phyloP scores from a whole-genome alignment of 2,888 invertebrate genomes.

The Perdita meconis region DNA sequence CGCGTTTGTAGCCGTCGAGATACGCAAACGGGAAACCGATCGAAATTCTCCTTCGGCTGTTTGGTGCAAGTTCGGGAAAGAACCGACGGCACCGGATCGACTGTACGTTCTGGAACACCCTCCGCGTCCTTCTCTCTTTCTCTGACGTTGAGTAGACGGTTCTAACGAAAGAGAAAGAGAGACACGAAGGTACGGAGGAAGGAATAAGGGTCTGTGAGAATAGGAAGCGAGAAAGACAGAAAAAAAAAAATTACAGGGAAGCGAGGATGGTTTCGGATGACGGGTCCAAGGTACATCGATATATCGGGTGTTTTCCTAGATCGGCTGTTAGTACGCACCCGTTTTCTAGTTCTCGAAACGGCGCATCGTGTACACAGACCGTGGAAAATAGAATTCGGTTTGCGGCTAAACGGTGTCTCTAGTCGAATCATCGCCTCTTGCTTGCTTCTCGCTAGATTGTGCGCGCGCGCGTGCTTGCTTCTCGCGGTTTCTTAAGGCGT shows the following conservation, averaged over 20 bases:
- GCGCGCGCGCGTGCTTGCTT: slow-evolving; percentile 8
- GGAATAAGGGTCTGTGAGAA: neutral
- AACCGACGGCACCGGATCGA: slow-evolving; percentile 5
- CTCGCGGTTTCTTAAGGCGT: slow-evolving; percentile 40
- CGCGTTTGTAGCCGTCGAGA: no score
- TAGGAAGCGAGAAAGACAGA: slow-evolving; percentile 4
- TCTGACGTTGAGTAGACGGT: neutral
- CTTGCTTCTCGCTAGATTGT: slow-evolving; percentile 24
- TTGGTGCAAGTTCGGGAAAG: neutral
- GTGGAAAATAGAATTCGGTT: slow-evolving; percentile 50
- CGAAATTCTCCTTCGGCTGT: neutral
- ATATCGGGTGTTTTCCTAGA: slow-evolving; percentile 47
- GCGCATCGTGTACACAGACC: slow-evolving; percentile 41
- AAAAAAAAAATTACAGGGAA: neutral
- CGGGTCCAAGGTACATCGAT: slow-evolving; percentile 36
- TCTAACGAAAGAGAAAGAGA: slow-evolving; percentile 1
- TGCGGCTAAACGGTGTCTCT: slow-evolving; percentile 26
- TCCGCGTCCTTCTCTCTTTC: slow-evolving; percentile 3
- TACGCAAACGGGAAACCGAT: neutral
- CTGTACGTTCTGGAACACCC: neutral
- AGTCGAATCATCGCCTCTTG: slow-evolving; percentile 32
- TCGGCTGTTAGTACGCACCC: slow-evolving; percentile 51
- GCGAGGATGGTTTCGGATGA: neutral
- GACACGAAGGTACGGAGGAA: neutral
- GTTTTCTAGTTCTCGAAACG: slow-evolving; percentile 37